phyloP scores from a whole-genome alignment of 2,888 invertebrate genomes.

The Athetis lepigone region DNA sequence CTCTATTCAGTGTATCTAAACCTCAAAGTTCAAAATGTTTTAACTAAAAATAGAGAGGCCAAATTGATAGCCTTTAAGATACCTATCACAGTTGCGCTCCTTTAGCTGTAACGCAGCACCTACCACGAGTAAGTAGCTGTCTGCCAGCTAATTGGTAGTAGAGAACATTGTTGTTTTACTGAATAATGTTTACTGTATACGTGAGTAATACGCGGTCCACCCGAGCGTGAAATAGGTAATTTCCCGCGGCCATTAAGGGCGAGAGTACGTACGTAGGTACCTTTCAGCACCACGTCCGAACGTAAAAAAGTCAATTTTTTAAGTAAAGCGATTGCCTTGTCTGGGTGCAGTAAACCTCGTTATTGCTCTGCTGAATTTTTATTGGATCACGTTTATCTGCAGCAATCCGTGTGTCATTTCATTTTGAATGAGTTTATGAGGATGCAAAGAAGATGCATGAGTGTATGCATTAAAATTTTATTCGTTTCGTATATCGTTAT shows the following conservation, averaged over 20 bases:
- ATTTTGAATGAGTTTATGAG: slow-evolving; percentile 21
- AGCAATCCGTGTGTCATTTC: slow-evolving; percentile 41
- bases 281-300: slow-evolving; percentile 65
- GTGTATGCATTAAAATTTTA: not conserved
- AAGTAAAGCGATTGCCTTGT: slow-evolving; percentile 62
- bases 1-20: slow-evolving; percentile 1
- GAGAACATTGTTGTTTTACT: slow-evolving; percentile 62
- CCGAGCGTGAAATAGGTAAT: slow-evolving; percentile 80
- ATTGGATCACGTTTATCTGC: slow-evolving; percentile 66
- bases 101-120: slow-evolving; percentile 20
- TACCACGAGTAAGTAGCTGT: slow-evolving; percentile 34
- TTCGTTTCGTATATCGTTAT: not conserved
- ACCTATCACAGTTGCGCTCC: slow-evolving; percentile 17
- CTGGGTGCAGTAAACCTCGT: slow-evolving; percentile 60
- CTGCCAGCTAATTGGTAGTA: slow-evolving; percentile 56
- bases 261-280: slow-evolving; percentile 63
- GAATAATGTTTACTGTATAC: slow-evolving; percentile 66
- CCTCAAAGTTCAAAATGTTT: slow-evolving; percentile 14
- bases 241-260: slow-evolving; percentile 73
- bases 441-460: slow-evolving; percentile 26
- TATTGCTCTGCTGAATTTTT: slow-evolving; percentile 58
- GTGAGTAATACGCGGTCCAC: slow-evolving; percentile 70
- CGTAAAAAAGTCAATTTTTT: slow-evolving; percentile 70
- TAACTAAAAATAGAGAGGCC: slow-evolving; percentile 11
- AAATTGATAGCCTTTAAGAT: slow-evolving; percentile 38